Evolutionary conservation across 2,888 invertebrate genomes (phyloP).

Genomic region (Sphaerophoria taeniata): DNA sequence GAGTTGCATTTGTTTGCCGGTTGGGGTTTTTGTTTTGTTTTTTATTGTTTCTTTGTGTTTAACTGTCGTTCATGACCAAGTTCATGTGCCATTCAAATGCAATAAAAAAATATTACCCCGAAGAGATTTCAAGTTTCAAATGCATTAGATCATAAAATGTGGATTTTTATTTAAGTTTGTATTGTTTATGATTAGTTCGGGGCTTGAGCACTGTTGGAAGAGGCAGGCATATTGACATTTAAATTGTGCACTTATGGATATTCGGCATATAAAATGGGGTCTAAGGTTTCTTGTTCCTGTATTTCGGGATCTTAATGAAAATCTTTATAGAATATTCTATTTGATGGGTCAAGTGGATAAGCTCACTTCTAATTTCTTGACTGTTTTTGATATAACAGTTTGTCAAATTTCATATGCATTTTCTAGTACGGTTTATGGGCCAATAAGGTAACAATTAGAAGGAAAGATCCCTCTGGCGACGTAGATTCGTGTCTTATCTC

Average conservation of each 20-base stretch:
- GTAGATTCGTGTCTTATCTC: too few relatives aligned
- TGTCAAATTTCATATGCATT: too few relatives aligned
- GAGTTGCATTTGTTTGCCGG: slow-evolving; percentile 61
- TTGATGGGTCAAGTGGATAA: too few relatives aligned
- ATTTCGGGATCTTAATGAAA: background rate
- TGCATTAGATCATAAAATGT: slow-evolving; percentile 52
- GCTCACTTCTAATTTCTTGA: too few relatives aligned
- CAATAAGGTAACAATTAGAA: background rate
- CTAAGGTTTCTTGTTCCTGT: background rate
- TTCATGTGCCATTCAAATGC: slow-evolving; percentile 56
- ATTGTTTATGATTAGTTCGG: background rate
- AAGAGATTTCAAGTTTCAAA: slow-evolving; percentile 9
- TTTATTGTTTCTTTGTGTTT: slow-evolving; percentile 59
- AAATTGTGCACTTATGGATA: background rate
- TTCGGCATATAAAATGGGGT: background rate
- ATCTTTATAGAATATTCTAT: too few relatives aligned
- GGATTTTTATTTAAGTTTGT: slow-evolving; percentile 13
- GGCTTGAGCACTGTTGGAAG: background rate
- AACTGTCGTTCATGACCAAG: slow-evolving; percentile 63
- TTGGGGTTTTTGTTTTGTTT: slow-evolving; percentile 25
- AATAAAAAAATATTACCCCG: slow-evolving; percentile 33
- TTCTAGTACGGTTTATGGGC: too few relatives aligned
- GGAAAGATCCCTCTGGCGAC: background rate
- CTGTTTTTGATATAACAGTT: too few relatives aligned
- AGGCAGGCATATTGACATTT: background rate